Evolutionary conservation across 2,888 invertebrate genomes (phyloP), one percentile per base, ranked within the genome.

Genomic region (Perdita meconis): DNA sequence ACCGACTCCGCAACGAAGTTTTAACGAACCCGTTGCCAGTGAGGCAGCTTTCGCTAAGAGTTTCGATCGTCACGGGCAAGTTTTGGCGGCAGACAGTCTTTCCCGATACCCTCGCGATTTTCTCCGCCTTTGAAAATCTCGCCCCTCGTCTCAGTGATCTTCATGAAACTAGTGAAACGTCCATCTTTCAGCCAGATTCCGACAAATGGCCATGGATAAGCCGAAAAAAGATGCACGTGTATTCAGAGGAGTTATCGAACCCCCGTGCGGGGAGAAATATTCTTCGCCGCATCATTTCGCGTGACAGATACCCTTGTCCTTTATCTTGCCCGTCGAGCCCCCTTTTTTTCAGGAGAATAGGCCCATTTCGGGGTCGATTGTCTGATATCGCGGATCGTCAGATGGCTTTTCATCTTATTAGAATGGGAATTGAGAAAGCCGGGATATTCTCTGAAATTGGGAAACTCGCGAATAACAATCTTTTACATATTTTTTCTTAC

Each of bases 11-110:
- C 72, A 72, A 56, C 59, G 72, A 83, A 83, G 75, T 83, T 83
- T 83, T 83, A 83, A 83, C 83, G 78, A 83, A 83, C 74, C 75
- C 72, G 73, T 69, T 68, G 68, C 67, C 51, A 69, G 47, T 61
- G 36, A 36, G 22, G 2, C 30, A 6, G 26, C 24, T 19, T 44
- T 36, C 50, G 16, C 12, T 55, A 66, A 69, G 66, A 71, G 70
- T 76, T 78, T 81, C 78, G 81, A 82, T 81, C 75, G 75, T 81
- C 75, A 69, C 66, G 67, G 76, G 50, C 71, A 13, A 50, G 51
- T 61, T 47, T 34, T 47, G 30, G 44, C 60, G 34, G 30, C n/a
- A 22, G 44, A 2, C 47, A 19, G 34, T n/a, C 47, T 50, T 36
- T 38, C 50, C 30, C 30, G 68, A 61, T 65, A 69, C 71, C 80